Conservation (phyloP, 2,888 invertebrate species). For the Acrobasis repandana region DNA sequence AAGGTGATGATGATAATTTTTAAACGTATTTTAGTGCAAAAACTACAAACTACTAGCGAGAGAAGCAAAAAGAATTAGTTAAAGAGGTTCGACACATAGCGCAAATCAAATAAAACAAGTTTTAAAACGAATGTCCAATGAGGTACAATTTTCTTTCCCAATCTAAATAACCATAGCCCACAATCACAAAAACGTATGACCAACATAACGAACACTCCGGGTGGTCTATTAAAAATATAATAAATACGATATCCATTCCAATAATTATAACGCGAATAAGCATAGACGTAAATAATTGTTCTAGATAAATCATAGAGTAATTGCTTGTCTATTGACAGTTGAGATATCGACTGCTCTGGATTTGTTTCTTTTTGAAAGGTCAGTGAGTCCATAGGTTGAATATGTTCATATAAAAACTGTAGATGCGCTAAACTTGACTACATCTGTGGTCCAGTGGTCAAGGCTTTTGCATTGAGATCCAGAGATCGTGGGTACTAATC, state of each 20-base stretch:
- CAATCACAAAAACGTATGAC: conserved; percentile 22
- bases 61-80: no score
- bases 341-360: conserved; percentile 24
- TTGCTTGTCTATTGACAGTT: conserved; percentile 41
- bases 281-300: conserved; percentile 53
- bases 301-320: conserved; percentile 50
- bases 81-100: no score
- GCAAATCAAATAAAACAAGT: neutral
- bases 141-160: neutral
- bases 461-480: no score
- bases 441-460: no score
- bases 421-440: no score
- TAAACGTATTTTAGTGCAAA: no score
- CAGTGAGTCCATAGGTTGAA: conserved; percentile 3
- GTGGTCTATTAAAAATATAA: conserved; percentile 40
- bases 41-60: no score
- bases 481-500: no score
- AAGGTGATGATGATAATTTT: no score
- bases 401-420: no score
- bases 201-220: conserved; percentile 30
- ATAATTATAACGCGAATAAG: conserved; percentile 54
- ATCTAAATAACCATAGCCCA: conserved; percentile 12
- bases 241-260: conserved; percentile 46
- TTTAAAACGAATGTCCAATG: neutral
- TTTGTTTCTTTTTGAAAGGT: conserved; percentile 31